Percentiles rank a stretch among this genome's conserved stretches.
Conservation (phyloP, 2,797 vertebrate species). For the Artibeus lituratus region DNA sequence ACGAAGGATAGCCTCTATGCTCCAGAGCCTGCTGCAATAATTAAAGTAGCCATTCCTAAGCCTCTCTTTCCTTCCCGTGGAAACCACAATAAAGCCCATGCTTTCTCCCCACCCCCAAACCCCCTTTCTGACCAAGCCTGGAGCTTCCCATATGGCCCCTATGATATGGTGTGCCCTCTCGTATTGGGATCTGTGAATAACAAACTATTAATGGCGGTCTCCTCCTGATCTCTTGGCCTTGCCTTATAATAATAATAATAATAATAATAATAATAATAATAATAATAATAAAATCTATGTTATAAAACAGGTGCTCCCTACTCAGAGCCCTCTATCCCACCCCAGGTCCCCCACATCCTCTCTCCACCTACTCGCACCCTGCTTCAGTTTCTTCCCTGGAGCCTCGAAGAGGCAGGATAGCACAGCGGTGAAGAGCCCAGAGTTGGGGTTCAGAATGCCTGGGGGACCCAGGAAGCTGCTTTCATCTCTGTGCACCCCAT, state of each 20-base stretch:
- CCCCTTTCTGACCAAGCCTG: not conserved
- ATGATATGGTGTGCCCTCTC: fast-evolving
- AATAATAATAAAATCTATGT: not conserved
- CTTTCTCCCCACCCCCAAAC: too few species aligned
- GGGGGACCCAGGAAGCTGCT: not conserved
- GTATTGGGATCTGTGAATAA: not conserved
- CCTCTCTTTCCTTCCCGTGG: not conserved
- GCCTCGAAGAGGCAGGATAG: not conserved
- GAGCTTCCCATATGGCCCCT: not conserved
- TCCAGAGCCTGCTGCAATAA: not conserved
- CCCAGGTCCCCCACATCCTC: not conserved
- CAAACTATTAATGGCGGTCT: not conserved
- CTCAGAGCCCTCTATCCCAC: not conserved
- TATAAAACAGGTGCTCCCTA: not conserved
- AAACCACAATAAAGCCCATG: not conserved
- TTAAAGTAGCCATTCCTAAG: not conserved
- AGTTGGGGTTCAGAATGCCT: not conserved
- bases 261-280: too few species aligned
- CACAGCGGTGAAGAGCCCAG: fast-evolving
- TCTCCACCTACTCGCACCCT: not conserved
- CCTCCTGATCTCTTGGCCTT: not conserved
- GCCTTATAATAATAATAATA: too few species aligned
- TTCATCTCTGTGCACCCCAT: not conserved
- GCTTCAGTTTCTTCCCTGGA: not conserved
- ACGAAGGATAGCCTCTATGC: not conserved